These are phyloP conservation scores for Dasypogon diadema DNA, from an alignment of 2,888 invertebrate species.

Conservation along the genomic window DNA sequence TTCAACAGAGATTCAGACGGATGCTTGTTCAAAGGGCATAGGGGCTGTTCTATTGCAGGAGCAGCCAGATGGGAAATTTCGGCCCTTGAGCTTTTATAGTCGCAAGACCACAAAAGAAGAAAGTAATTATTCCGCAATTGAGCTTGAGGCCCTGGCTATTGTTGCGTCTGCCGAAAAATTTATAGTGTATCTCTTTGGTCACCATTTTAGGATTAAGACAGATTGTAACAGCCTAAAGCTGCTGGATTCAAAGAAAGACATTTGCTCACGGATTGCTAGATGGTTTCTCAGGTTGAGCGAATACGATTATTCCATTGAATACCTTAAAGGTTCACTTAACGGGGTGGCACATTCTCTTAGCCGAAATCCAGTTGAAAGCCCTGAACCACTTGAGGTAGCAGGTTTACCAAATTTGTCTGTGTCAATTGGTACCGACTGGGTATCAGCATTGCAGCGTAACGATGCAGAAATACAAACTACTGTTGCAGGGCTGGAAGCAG, in stretches of 20 bases:
- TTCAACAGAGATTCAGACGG: neutral
- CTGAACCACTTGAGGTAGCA: neutral
- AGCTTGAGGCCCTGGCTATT: neutral
- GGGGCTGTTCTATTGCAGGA: neutral
- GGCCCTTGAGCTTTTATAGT: neutral
- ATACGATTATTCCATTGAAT: neutral
- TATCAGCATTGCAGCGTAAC: neutral
- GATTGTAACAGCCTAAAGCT: neutral
- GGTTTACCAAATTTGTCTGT: neutral
- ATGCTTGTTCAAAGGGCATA: neutral
- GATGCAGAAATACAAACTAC: neutral
- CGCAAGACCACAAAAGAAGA: neutral
- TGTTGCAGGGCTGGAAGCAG: neutral
- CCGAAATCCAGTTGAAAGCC: neutral
- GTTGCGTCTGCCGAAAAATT: neutral
- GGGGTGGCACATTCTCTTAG: neutral
- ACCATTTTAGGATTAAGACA: neutral
- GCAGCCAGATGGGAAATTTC: neutral
- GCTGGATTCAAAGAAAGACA: neutral
- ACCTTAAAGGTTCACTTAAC: neutral
- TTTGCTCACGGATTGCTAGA: neutral
- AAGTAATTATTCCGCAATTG: neutral
- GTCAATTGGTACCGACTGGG: neutral
- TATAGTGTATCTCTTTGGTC: neutral
- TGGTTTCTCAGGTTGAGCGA: neutral